Base-by-base conservation (phyloP, 2,888 invertebrate genomes). In the Tenthredo scrophulariae region DNA sequence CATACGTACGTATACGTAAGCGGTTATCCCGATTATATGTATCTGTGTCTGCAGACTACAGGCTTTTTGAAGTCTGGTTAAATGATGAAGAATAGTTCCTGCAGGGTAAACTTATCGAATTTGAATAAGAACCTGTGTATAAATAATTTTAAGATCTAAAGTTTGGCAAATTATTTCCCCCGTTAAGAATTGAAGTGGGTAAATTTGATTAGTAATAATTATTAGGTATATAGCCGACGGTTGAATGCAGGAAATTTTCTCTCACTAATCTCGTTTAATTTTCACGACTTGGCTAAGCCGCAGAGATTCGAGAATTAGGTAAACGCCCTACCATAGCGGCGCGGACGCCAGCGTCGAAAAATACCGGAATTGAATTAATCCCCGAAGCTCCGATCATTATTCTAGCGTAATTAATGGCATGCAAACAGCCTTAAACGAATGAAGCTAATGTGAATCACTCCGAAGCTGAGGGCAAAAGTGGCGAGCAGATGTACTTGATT, bases 321-420 rank as follows among this genome's bases (percentile, higher is more conserved):
- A 77, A 77, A 46, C 33, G 77, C 50, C 46, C 77, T 15, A 46
- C 13, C 46, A 13, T 46, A 46, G 15, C 46, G 46, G 3, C 46
- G 46, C 46, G 46, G 13, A 13, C 46, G 46, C 46, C 22, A 40
- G n/a, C 72, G 40, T 37, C n/a, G 70, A 46, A 40, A 77, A 37
- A 79, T 79, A 80, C n/a, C 80, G 37, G 80, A 58, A 80, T 80
- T 50, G 40, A 58, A 80, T 80, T 80, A 80, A 80, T 62, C 37
- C 62, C 13, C n/a, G 40, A 58, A 80, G 29, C 6, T 50, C 85
- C 86, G 86, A 85, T 87, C 85, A 85, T 87, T 87, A 87, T 88
- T 88, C 87, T 22, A 54, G 54, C 74, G 84, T 85, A 85, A 85
- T 85, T 85, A 85, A 85, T 85, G 58, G 83, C 72, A 85, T 85